A percentile compares a stretch with the other conserved stretches of the same genome.
Evolutionary conservation across 2,888 invertebrate genomes (phyloP).

Genomic region (Carabus problematicus): DNA sequence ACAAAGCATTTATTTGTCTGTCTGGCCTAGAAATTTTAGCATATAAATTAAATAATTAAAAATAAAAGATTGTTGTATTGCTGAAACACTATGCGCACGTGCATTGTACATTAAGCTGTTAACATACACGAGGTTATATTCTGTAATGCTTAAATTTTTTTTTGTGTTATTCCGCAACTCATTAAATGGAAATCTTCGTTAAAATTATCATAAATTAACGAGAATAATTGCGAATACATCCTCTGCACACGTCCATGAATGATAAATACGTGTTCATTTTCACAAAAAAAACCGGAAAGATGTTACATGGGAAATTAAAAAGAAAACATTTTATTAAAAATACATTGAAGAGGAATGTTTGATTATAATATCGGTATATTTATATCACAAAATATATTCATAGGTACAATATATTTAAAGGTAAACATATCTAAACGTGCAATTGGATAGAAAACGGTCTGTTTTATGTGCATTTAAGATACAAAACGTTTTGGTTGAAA

Average conservation of each 20-base stretch:
- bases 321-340: not conserved
- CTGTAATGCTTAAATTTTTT: constrained; percentile 28
- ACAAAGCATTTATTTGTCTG: constrained; percentile 32
- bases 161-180: constrained; percentile 18
- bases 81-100: constrained; percentile 24
- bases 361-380: too few relatives aligned
- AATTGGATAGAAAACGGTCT: too few relatives aligned
- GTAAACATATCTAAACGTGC: too few relatives aligned
- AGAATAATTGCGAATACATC: constrained; percentile 37
- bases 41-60: constrained; percentile 43
- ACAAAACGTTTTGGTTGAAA: too few relatives aligned
- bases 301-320: too few relatives aligned
- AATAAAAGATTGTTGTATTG: constrained; percentile 13
- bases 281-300: constrained; percentile 25
- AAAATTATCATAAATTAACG: constrained; percentile 31
- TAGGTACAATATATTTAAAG: not conserved
- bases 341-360: too few relatives aligned
- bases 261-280: constrained; percentile 30
- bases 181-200: constrained; percentile 33
- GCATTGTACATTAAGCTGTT: constrained; percentile 14
- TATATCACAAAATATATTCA: too few relatives aligned
- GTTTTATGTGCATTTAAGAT: too few relatives aligned
- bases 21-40: constrained; percentile 39
- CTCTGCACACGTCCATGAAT: constrained; percentile 35
- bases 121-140: constrained; percentile 21